Percentiles rank a stretch among this genome's conserved stretches.
Evolutionary conservation across 92 coral and sea anemone species (phyloP).

Genomic region (Porites rus): DNA sequence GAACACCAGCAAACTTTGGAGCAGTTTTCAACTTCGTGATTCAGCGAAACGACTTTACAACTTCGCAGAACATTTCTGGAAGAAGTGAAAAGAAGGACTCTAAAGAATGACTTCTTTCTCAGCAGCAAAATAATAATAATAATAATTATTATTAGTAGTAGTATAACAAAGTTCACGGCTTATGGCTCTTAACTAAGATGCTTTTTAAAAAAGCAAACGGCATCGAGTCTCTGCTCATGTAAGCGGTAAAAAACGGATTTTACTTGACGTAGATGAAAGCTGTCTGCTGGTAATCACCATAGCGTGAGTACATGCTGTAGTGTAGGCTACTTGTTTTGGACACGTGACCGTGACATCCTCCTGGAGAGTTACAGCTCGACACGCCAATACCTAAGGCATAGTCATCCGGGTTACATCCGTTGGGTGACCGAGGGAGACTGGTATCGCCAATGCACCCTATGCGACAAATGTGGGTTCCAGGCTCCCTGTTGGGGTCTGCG

Average conservation of each 20-base stretch:
- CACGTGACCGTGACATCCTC: slow-evolving; percentile 75
- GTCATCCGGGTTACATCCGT: slow-evolving; percentile 95
- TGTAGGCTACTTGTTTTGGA: slow-evolving; percentile 88
- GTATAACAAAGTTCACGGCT: no score
- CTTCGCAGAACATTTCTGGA: no score
- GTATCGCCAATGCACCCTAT: slow-evolving; percentile 99
- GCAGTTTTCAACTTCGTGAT: no score
- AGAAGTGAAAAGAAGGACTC: no score
- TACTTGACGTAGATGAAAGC: slow-evolving; percentile 96
- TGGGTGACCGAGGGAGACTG: slow-evolving; percentile 76
- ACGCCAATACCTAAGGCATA: slow-evolving; percentile 98
- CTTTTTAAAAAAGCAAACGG: no score
- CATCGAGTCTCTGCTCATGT: no score
- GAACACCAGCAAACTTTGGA: no score
- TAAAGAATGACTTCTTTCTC: no score
- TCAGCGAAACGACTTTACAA: no score
- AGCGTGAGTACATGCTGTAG: slow-evolving; percentile 82
- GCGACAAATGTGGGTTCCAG: slow-evolving; percentile 94
- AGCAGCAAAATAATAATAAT: no score
- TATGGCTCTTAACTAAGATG: no score
- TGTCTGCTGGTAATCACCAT: slow-evolving; percentile 91
- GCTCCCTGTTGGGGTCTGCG: slow-evolving; percentile 92
- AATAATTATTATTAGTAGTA: no score
- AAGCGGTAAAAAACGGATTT: not conserved
- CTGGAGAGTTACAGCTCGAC: slow-evolving; percentile 87